These are phyloP conservation scores for Diachasmimorpha longicaudata DNA, from an alignment of 1,140 invertebrate genomes.

Conservation along the genomic window DNA sequence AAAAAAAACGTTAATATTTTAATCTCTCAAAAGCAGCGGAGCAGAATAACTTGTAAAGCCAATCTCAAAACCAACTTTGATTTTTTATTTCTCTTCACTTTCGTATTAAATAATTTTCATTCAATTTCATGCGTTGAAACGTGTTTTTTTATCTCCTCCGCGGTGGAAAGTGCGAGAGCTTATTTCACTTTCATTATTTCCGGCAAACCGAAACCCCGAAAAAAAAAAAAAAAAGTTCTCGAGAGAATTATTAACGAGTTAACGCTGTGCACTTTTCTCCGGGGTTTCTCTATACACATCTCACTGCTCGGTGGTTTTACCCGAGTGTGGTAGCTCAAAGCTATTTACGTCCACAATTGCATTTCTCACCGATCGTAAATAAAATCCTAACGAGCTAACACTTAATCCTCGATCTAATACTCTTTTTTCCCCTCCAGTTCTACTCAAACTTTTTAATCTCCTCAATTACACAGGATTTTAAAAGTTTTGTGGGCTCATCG, in stretches of 20 bases:
- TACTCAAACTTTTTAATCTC: background rate
- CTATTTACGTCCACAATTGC: constrained; percentile 25
- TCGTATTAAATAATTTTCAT: too few relatives aligned
- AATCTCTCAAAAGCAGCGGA: too few relatives aligned
- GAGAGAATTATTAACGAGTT: background rate
- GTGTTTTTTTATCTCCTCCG: too few relatives aligned
- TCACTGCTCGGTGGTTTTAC: constrained; percentile 9
- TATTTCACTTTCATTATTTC: background rate
- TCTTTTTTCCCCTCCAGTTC: background rate
- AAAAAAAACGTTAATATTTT: too few relatives aligned
- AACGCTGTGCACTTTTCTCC: background rate
- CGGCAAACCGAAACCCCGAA: background rate
- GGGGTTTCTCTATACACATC: background rate
- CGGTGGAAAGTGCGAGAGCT: too few relatives aligned
- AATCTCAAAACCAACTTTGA: too few relatives aligned
- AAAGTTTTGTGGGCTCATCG: background rate
- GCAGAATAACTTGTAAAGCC: too few relatives aligned
- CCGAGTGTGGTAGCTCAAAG: background rate
- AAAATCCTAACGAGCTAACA: constrained; percentile 53
- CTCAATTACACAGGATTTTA: background rate
- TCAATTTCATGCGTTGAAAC: too few relatives aligned
- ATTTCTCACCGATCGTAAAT: constrained; percentile 52
- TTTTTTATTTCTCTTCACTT: too few relatives aligned
- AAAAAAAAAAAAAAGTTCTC: background rate
- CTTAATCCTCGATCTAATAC: constrained; percentile 32